These are phyloP conservation scores for Pediacus dermestoides DNA, from an alignment of 2,888 invertebrate species.

Conservation along the genomic window DNA sequence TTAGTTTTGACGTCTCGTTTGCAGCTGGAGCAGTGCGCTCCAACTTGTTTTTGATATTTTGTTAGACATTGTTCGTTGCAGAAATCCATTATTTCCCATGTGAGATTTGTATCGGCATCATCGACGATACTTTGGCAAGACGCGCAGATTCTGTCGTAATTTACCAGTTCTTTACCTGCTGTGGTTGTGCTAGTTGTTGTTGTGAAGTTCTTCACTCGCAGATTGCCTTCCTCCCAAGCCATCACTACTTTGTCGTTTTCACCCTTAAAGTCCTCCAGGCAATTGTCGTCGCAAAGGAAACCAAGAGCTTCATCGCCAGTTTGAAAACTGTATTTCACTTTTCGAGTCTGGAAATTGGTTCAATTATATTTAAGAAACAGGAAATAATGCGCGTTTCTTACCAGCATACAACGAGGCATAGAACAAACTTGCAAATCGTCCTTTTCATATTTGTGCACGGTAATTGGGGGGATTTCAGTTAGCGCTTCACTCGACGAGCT, in stretches of 20 bases:
- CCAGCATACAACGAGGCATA: conserved; percentile 48
- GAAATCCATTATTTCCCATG: conserved; percentile 94
- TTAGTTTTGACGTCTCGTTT: conserved; percentile 69
- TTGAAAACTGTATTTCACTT: conserved; percentile 46
- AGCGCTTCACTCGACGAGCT: conserved; percentile 10
- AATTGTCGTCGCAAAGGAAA: conserved; percentile 57
- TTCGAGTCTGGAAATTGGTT: conserved; percentile 44
- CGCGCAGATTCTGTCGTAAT: conserved; percentile 8
- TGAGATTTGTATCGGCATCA: conserved; percentile 62
- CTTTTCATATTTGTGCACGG: conserved; percentile 34
- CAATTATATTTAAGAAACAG: conserved; percentile 5
- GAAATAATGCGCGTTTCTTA: conserved; percentile 31
- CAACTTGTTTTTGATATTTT: conserved; percentile 71
- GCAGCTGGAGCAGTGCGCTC: conserved; percentile 78
- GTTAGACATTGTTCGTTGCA: conserved; percentile 78
- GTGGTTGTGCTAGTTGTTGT: conserved; percentile 4
- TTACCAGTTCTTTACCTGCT: conserved; percentile 36
- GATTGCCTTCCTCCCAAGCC: conserved; percentile 42
- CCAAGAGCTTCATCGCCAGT: conserved; percentile 51
- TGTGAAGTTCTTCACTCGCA: conserved; percentile 38
- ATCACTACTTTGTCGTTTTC: conserved; percentile 46
- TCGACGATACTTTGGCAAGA: conserved; percentile 22
- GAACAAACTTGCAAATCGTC: conserved; percentile 48
- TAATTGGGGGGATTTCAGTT: no score
- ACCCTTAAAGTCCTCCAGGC: conserved; percentile 53